Conservation (phyloP, 2,113 vertebrate genomes). For the Lathamus discolor region DNA sequence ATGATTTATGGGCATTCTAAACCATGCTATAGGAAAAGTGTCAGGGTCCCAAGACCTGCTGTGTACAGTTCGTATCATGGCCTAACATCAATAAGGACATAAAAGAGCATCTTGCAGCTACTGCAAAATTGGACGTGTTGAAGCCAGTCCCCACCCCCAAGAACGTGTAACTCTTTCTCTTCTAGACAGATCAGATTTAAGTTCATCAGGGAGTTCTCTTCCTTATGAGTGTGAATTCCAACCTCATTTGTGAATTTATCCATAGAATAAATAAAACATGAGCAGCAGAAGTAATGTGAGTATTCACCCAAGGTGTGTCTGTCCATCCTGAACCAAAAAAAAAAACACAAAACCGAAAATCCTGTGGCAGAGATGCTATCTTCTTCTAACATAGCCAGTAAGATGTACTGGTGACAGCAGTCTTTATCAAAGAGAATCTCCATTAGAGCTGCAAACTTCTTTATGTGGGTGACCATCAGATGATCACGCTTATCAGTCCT, state of each 20-base stretch:
- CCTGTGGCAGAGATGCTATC: neutral
- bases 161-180: neutral
- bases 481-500: neutral
- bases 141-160: neutral
- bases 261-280: neutral
- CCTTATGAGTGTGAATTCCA: neutral
- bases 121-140: neutral
- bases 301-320: neutral
- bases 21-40: slow-evolving; percentile 19
- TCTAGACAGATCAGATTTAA: neutral
- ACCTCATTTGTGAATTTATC: neutral
- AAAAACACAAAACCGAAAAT: neutral
- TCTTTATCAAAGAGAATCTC: neutral
- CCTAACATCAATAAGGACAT: slow-evolving; percentile 55
- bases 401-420: neutral
- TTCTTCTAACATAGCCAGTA: neutral
- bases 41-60: slow-evolving; percentile 40
- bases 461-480: neutral
- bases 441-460: neutral
- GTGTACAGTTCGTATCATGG: slow-evolving; percentile 21
- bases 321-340: neutral
- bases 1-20: slow-evolving; percentile 46
- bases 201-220: neutral
- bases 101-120: slow-evolving; percentile 18
- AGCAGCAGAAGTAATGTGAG: neutral